Percentiles rank a stretch among this genome's conserved stretches.
Conservation (phyloP, 1,140 invertebrate species). For the Drosophila triauraria region DNA sequence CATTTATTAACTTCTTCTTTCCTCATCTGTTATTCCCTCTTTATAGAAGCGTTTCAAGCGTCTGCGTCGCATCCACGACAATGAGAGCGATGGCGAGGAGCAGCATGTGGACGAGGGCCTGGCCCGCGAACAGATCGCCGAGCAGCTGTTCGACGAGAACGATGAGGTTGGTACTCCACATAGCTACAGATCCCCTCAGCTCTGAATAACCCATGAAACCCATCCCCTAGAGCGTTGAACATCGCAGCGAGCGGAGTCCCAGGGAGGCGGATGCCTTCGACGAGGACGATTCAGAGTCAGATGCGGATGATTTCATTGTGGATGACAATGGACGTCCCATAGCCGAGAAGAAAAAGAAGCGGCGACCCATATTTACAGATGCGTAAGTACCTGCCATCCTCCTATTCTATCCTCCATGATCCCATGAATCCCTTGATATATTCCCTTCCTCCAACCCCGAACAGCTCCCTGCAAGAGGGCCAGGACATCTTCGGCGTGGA, state of each 20-base stretch:
- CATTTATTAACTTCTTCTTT: neutral
- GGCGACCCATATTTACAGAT: conserved; percentile 95
- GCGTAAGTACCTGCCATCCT: conserved; percentile 87
- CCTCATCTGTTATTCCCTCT: neutral
- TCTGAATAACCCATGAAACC: neutral
- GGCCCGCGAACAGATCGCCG: conserved; percentile 94
- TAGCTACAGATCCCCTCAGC: neutral
- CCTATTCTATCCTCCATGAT: too few relatives aligned
- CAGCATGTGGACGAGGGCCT: conserved; percentile 90
- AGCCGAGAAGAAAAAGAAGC: conserved; percentile 93
- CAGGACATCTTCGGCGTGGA: conserved; percentile 99
- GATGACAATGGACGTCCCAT: conserved; percentile 98
- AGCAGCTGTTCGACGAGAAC: conserved; percentile 93
- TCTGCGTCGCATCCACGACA: conserved; percentile 92
- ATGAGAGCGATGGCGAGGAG: conserved; percentile 94
- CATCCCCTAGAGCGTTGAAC: conserved; percentile 90
- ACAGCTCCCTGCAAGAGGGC: conserved; percentile 96
- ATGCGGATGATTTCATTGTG: conserved; percentile 98
- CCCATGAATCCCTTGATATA: neutral
- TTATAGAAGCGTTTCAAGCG: conserved; percentile 95
- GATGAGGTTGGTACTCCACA: conserved; percentile 89
- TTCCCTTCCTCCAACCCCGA: neutral
- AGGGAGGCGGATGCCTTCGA: conserved; percentile 89
- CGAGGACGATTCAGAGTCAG: conserved; percentile 93
- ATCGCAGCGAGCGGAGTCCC: conserved; percentile 89